These are phyloP conservation scores for Melipona beecheii DNA, from an alignment of 2,888 invertebrate species.

Conservation along the genomic window DNA sequence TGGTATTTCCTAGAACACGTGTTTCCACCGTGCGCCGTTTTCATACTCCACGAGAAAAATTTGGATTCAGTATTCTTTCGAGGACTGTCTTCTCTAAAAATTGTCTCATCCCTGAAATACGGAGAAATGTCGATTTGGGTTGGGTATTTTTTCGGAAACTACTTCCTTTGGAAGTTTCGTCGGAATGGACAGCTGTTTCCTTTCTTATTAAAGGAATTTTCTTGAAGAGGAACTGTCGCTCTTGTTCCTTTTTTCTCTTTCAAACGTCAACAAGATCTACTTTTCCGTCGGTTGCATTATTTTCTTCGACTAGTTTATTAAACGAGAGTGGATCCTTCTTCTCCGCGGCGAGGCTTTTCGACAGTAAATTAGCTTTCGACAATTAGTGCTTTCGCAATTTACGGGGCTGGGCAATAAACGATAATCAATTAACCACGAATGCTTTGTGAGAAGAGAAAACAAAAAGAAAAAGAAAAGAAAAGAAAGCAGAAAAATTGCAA, in stretches of 20 bases:
- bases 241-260: neutral
- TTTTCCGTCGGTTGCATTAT: neutral
- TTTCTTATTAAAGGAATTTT: neutral
- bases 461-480: neutral
- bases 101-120: neutral
- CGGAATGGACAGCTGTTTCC: neutral
- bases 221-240: neutral
- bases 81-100: neutral
- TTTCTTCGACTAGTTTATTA: neutral
- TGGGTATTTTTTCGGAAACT: neutral
- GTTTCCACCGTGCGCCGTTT: neutral
- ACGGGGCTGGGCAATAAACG: neutral
- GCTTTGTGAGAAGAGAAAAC: neutral
- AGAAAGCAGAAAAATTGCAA: too few relatives aligned
- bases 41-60: neutral
- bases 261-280: neutral
- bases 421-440: slow-evolving; percentile 18
- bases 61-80: neutral
- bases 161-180: neutral
- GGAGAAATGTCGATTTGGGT: neutral
- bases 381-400: neutral
- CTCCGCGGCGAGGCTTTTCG: too few relatives aligned
- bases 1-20: neutral
- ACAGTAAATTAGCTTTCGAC: neutral
- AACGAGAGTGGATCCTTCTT: neutral